These are phyloP conservation scores for Zoanthus sociatus DNA, from an alignment of 92 coral and sea anemone species.

Conservation along the genomic window DNA sequence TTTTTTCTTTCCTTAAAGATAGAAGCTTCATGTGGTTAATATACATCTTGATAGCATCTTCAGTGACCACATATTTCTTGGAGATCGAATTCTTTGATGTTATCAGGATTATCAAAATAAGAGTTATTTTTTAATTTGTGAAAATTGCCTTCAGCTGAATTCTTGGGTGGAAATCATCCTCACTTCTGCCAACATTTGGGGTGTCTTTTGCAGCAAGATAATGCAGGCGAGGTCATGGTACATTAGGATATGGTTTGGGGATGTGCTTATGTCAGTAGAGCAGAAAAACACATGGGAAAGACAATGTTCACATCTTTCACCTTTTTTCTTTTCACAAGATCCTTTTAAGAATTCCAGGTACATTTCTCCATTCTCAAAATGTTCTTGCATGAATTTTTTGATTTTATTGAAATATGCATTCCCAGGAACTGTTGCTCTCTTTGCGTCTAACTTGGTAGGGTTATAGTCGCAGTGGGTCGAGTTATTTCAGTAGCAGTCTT, in stretches of 20 bases:
- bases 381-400: slow-evolving; percentile 21
- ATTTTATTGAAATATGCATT: slow-evolving; percentile 50
- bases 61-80: slow-evolving; percentile 47
- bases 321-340: slow-evolving; percentile 30
- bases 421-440: slow-evolving; percentile 35
- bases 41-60: background rate
- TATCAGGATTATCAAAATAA: slow-evolving; percentile 25
- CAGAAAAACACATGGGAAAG: slow-evolving; percentile 48
- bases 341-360: slow-evolving; percentile 56
- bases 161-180: slow-evolving; percentile 67
- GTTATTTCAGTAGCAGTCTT: too few relatives aligned
- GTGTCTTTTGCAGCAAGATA: slow-evolving; percentile 48
- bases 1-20: too few relatives aligned
- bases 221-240: slow-evolving; percentile 49
- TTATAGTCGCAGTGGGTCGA: background rate
- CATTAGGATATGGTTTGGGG: slow-evolving; percentile 58
- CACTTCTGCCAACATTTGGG: slow-evolving; percentile 46
- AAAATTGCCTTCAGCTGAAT: slow-evolving; percentile 52
- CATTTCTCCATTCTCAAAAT: slow-evolving; percentile 62
- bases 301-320: slow-evolving; percentile 48
- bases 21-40: too few relatives aligned
- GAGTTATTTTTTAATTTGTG: slow-evolving; percentile 19
- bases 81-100: background rate
- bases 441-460: slow-evolving; percentile 41
- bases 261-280: slow-evolving; percentile 33